A percentile compares a stretch with the other conserved stretches of the same genome.
phyloP scores from a whole-genome alignment of 2,888 invertebrate genomes.

The Ennomos fuscantarius region DNA sequence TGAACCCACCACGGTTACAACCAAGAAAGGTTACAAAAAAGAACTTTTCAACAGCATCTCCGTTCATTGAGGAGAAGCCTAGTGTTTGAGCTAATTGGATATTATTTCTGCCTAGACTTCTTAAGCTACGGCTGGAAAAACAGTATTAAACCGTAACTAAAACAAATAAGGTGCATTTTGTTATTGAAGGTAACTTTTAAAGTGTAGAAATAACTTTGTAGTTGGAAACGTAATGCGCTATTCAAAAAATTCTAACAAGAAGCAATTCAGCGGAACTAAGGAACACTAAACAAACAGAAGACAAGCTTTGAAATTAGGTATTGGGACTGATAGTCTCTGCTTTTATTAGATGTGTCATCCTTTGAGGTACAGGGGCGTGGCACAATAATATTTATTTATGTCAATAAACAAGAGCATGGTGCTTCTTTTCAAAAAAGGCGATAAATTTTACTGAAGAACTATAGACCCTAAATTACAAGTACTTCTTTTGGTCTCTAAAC shows the following conservation, averaged over 20 bases:
- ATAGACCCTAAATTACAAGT: too few relatives aligned
- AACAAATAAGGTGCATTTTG: slow-evolving; percentile 39
- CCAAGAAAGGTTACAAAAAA: slow-evolving; percentile 31
- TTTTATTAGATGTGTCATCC: too few relatives aligned
- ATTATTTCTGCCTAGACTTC: slow-evolving; percentile 44
- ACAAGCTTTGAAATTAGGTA: too few relatives aligned
- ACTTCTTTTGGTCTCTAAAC: too few relatives aligned
- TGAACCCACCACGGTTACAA: slow-evolving; percentile 14
- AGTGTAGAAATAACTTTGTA: slow-evolving; percentile 34
- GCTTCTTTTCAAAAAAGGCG: too few relatives aligned
- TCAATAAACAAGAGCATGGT: too few relatives aligned
- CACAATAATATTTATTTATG: too few relatives aligned
- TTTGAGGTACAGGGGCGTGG: too few relatives aligned
- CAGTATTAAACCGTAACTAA: slow-evolving; percentile 6
- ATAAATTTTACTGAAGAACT: too few relatives aligned
- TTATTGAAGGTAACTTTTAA: background rate
- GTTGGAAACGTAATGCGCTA: slow-evolving; percentile 39
- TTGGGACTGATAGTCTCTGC: too few relatives aligned
- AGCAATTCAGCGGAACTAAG: slow-evolving; percentile 44
- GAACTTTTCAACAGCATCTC: slow-evolving; percentile 50
- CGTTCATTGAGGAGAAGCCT: slow-evolving; percentile 61
- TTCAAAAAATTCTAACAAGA: slow-evolving; percentile 66
- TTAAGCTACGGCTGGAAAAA: slow-evolving; percentile 3
- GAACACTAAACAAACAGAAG: too few relatives aligned
- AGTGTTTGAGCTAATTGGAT: slow-evolving; percentile 69